Evolutionary conservation across 2,888 invertebrate species (phyloP), one percentile per base, ranked within the genome.

Genomic region (Dynastes hyllus): DNA sequence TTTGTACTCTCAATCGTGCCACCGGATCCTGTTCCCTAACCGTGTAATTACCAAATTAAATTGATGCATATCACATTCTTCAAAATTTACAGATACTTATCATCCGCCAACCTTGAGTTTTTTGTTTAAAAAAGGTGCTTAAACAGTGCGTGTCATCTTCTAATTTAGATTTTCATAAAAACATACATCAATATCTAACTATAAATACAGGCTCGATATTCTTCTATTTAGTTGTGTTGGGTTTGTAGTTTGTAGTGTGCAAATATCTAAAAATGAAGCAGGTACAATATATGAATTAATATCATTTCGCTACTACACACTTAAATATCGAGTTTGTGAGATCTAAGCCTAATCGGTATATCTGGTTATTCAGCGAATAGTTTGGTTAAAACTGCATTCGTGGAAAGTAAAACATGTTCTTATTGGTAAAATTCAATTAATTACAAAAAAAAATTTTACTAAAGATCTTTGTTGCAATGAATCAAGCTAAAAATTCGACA

Each of bases 91-190:
- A 40, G 50, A 16, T 61, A 75, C 61, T 75, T 75, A 63, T 75
- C 71, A 45, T 50, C 37, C 22, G 29, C 16, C 45, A 75, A 50
- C 73, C 73, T 75, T 75, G 73, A 61, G 13, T 75, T 75, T 73
- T 75, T 75, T 71, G 51, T 40, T 37, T 3, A 65, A 37, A 22
- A 67, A 50, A 27, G 50, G 16, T 11, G 37, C 40, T 40, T 53
- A 11, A 69, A 32, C 29, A n/a, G 45, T 45, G 13, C 40, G 37
- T 73, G 58, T 75, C 73, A 75, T 75, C 73, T 75, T 61, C 73
- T 11, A 40, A 61, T 75, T 51, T 75, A 40, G 13, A 61, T 63
- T 22, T 55, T 55, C 45, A 40, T 8, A 61, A 75, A 75, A 75
- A 27, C 61, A 22, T 61, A 61, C 45, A 45, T 9, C 9, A 50